Percentiles rank a stretch among this genome's conserved stretches.
These are phyloP conservation scores for Thaleichthys pacificus DNA, from an alignment of 2,797 vertebrate species.

Conservation along the genomic window DNA sequence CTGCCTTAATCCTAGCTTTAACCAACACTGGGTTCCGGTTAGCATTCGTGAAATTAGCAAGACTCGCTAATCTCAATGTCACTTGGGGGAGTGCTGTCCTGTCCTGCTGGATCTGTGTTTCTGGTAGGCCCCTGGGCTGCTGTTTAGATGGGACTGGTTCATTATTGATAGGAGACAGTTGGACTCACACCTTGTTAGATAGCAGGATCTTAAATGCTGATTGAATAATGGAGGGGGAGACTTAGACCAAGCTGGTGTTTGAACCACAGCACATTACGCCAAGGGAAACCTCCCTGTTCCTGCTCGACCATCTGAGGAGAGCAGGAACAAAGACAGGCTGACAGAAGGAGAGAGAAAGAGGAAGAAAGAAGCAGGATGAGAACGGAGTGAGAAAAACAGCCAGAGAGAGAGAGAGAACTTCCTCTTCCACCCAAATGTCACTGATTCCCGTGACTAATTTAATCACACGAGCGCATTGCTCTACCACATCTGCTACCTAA, in stretches of 20 bases:
- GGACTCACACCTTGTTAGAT: neutral
- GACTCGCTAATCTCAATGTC: neutral
- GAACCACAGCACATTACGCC: neutral
- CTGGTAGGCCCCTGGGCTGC: neutral
- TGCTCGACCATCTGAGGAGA: neutral
- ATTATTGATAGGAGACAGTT: constrained; percentile 2
- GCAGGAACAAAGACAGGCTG: neutral
- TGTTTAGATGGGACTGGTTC: neutral
- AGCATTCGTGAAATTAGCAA: neutral
- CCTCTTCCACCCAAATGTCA: constrained; percentile 39
- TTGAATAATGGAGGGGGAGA: neutral
- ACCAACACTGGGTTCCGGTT: constrained; percentile 11
- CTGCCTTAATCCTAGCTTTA: constrained; percentile 9
- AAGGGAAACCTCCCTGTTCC: neutral
- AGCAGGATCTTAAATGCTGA: neutral
- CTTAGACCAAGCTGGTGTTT: neutral
- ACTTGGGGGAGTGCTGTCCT: neutral
- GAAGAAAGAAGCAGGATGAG: neutral
- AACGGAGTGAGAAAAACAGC: neutral
- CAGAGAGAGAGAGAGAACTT: constrained; percentile 52
- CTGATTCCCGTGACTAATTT: constrained; percentile 29
- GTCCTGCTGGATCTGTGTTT: neutral
- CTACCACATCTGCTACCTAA: constrained; percentile 40
- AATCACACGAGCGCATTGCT: constrained; percentile 39
- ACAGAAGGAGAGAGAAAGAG: neutral